phyloP scores from a whole-genome alignment of 2,888 invertebrate species.

The Troides helena region DNA sequence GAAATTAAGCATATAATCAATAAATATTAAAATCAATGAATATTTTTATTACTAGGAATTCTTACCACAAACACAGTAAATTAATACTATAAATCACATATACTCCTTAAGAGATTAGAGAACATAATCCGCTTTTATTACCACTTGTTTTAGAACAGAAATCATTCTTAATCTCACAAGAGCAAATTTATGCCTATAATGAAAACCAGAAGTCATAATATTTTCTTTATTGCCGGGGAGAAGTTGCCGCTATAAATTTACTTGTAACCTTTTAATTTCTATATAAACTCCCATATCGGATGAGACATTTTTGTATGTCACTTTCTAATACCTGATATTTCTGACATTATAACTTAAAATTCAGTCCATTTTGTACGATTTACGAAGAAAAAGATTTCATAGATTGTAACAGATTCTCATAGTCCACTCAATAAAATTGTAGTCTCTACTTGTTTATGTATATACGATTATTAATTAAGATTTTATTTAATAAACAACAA shows the following conservation, averaged over 20 bases:
- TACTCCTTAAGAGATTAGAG: not conserved
- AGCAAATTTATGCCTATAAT: constrained; percentile 12
- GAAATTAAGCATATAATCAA: no score
- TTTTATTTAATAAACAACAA: no score
- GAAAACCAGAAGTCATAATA: constrained; percentile 35
- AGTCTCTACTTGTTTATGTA: no score
- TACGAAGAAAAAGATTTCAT: no score
- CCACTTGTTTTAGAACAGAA: not conserved
- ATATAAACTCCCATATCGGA: constrained; percentile 42
- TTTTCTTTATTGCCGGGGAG: constrained; percentile 51
- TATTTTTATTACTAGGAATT: no score
- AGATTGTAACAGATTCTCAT: no score
- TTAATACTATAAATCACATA: not conserved
- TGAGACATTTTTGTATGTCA: not conserved
- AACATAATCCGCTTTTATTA: not conserved
- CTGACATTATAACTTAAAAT: not conserved
- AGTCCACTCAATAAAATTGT: no score
- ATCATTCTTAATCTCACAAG: constrained; percentile 2
- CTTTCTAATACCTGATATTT: not conserved
- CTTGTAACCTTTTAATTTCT: constrained; percentile 57
- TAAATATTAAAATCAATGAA: no score
- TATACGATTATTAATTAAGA: no score
- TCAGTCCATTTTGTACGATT: not conserved
- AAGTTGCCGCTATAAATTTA: constrained; percentile 57
- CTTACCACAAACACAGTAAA: not conserved